Percentiles rank a stretch among this genome's conserved stretches.
These are phyloP conservation scores for Emydocephalus ijimae DNA, from an alignment of 2,113 vertebrate species.

Conservation along the genomic window DNA sequence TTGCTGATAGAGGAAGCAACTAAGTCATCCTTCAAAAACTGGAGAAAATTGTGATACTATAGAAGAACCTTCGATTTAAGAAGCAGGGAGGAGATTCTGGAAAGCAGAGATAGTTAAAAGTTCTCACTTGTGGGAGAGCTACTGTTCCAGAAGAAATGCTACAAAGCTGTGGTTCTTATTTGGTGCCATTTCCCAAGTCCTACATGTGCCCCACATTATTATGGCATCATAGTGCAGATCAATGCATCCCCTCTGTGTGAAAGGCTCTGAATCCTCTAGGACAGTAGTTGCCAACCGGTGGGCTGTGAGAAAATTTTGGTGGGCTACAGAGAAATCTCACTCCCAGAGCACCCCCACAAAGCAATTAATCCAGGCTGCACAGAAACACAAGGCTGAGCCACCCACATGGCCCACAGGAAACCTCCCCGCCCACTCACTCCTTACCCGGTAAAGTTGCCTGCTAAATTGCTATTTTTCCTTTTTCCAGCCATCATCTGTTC, in stretches of 20 bases:
- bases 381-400: too few relatives aligned
- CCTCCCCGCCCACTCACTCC: too few relatives aligned
- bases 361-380: too few relatives aligned
- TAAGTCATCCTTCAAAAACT: background rate
- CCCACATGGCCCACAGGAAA: too few relatives aligned
- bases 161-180: background rate
- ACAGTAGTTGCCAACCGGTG: too few relatives aligned
- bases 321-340: too few relatives aligned
- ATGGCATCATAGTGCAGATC: background rate
- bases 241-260: background rate
- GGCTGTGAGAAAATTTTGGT: too few relatives aligned
- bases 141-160: background rate
- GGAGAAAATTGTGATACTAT: background rate
- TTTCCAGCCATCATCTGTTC: too few relatives aligned
- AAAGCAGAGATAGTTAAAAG: background rate
- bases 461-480: too few relatives aligned
- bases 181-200: background rate
- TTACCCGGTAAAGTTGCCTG: too few relatives aligned
- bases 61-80: background rate
- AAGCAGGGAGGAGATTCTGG: background rate
- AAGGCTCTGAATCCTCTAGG: background rate
- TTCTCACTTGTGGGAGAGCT: background rate
- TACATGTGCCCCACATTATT: background rate
- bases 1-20: background rate
- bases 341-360: too few relatives aligned